Evolutionary conservation across 2,888 invertebrate genomes (phyloP).

Genomic region (Aphodius sticticus): DNA sequence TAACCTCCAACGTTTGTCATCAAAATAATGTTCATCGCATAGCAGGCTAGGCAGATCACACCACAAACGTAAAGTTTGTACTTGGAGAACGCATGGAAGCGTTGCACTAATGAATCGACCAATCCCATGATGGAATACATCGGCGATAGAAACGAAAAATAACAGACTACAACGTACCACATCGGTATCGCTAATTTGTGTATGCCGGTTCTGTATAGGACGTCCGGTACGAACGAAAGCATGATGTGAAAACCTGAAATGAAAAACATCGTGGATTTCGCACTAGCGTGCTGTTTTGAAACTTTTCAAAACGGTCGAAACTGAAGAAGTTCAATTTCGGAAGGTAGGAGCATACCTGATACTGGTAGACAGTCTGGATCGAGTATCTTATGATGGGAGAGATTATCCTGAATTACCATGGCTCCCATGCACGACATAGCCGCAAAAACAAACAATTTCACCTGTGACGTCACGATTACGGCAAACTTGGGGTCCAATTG

Average conservation of each 20-base stretch:
- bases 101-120: constrained; percentile 30
- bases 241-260: constrained; percentile 29
- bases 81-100: background rate
- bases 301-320: background rate
- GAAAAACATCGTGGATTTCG: background rate
- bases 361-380: background rate
- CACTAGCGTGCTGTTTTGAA: too few relatives aligned
- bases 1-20: background rate
- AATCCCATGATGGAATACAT: constrained; percentile 29
- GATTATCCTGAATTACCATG: constrained; percentile 24
- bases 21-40: background rate
- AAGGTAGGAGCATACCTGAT: constrained; percentile 5
- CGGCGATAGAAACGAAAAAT: constrained; percentile 22
- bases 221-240: constrained; percentile 30
- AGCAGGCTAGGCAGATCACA: background rate
- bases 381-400: background rate
- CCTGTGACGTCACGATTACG: constrained; percentile 21
- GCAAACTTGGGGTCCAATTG: constrained; percentile 31
- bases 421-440: constrained; percentile 20
- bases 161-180: constrained; percentile 28
- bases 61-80: constrained; percentile 24
- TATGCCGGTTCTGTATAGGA: constrained; percentile 26
- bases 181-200: constrained; percentile 14
- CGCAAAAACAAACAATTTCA: constrained; percentile 27
- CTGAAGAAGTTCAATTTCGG: too few relatives aligned